Evolutionary conservation across 2,888 invertebrate species (phyloP).

Genomic region (Eupeodes latifasciatus): DNA sequence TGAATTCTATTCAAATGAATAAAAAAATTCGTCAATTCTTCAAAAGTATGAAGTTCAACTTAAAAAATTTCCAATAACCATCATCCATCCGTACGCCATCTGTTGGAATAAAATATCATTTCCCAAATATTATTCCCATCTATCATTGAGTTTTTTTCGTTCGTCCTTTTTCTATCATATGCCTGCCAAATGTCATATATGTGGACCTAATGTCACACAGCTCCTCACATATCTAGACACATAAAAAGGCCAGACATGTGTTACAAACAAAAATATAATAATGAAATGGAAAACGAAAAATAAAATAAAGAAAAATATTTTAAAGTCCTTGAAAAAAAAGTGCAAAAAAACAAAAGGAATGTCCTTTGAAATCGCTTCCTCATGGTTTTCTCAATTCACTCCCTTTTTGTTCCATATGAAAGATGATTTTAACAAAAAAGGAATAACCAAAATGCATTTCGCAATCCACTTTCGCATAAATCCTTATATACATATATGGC

Average conservation of each 20-base stretch:
- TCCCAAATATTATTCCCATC: slow-evolving; percentile 24
- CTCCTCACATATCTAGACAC: slow-evolving; percentile 14
- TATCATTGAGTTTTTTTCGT: slow-evolving; percentile 25
- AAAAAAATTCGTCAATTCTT: background rate
- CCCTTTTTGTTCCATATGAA: slow-evolving; percentile 38
- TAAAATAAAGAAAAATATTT: background rate
- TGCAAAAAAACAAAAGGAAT: slow-evolving; percentile 31
- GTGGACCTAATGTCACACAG: background rate
- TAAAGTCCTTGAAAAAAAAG: slow-evolving; percentile 56
- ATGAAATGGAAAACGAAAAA: slow-evolving; percentile 49
- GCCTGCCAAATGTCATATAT: slow-evolving; percentile 50
- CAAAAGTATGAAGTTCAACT: background rate
- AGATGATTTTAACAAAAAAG: slow-evolving; percentile 58
- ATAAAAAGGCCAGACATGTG: slow-evolving; percentile 54
- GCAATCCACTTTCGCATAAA: slow-evolving; percentile 49
- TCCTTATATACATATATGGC: slow-evolving; percentile 12
- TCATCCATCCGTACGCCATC: slow-evolving; percentile 38
- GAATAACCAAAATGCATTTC: slow-evolving; percentile 51
- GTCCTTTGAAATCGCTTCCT: slow-evolving; percentile 47
- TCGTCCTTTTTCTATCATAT: slow-evolving; percentile 3
- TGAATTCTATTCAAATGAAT: background rate
- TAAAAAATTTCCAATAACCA: slow-evolving; percentile 3
- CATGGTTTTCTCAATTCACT: slow-evolving; percentile 50
- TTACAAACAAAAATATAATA: slow-evolving; percentile 62
- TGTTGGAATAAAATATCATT: slow-evolving; percentile 34